Evolutionary conservation across 2,113 vertebrate genomes (phyloP).

Genomic region (Microcebus lehilahytsara): DNA sequence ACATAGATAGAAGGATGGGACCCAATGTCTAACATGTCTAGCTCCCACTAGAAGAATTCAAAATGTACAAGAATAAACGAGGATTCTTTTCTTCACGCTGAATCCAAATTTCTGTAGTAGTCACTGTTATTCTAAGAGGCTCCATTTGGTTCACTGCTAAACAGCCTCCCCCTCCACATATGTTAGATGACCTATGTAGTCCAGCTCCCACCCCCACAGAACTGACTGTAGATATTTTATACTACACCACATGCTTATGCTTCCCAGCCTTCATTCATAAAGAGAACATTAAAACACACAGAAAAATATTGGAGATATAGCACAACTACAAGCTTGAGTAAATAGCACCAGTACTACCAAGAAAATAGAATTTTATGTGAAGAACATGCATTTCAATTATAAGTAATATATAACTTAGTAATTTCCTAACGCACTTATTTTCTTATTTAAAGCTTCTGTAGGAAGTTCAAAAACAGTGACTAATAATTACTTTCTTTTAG

Average conservation of each 20-base stretch:
- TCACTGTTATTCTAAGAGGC: not conserved
- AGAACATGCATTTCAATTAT: not conserved
- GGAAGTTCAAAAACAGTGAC: not conserved
- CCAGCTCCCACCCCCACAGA: conserved; percentile 38
- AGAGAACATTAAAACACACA: not conserved
- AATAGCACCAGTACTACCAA: not conserved
- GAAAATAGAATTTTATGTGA: not conserved
- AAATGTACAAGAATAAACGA: not conserved
- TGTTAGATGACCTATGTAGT: conserved; percentile 53
- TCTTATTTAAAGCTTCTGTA: not conserved
- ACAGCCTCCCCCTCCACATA: conserved; percentile 65
- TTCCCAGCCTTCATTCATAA: conserved; percentile 61
- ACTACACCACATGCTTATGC: conserved; percentile 50
- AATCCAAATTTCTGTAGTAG: conserved; percentile 14
- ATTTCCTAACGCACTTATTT: not conserved
- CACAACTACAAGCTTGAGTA: not conserved
- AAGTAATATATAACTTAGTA: not conserved
- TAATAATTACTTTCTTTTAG: not conserved
- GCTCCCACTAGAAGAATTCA: not conserved
- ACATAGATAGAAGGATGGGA: not conserved
- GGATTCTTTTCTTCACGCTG: not conserved
- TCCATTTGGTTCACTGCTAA: conserved; percentile 51
- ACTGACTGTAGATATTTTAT: not conserved
- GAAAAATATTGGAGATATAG: not conserved
- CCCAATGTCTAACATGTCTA: not conserved